Evolutionary conservation across 2,888 invertebrate genomes (phyloP), one percentile per base, ranked within the genome.

Genomic region (Lucinisca nassula): DNA sequence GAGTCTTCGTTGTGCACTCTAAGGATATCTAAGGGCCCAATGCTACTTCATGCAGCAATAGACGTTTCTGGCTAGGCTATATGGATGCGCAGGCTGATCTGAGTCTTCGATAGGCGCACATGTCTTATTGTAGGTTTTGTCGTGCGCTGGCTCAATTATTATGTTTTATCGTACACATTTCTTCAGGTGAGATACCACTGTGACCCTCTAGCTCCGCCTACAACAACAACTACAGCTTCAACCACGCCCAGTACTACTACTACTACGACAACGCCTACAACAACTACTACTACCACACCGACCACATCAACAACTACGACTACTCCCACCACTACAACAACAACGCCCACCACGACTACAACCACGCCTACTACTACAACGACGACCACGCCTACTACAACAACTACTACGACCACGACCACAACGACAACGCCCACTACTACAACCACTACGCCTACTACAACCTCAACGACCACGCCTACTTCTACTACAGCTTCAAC

Each of bases 161-260:
- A n/a, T n/a, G n/a, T n/a, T n/a, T n/a, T n/a, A n/a, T n/a, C n/a
- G n/a, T 51, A 17, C 21, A 10, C 45, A 10, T 45, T 55, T 70
- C 45, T 61, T n/a, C 37, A 90, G 90, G 82, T 90, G 14, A 84
- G 73, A 6, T 90, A 84, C 30, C 86, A 84, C 37, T 90, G 90
- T 37, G 45, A 74, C 6, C 76, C 86, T 3, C 58, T 90, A 0
- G 80, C 61, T 14, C 79, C 84, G 21, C 87, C 79, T 30, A 74
- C 83, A 6, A 82, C 82, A n/a, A 61, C 82, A 21, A 38, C 74
- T 27, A 55, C 58, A 3, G 8, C 73, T 14, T 27, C 80, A 14
- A 27, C 51, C 14, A 27, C 74, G 38, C 35, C 55, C 12, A 51
- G 35, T 14, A 70, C 74, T 24, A 49, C 81, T 6, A 74, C 49